Base-by-base conservation (phyloP, 2,888 invertebrate species). In the Mesorhabditis belari region DNA sequence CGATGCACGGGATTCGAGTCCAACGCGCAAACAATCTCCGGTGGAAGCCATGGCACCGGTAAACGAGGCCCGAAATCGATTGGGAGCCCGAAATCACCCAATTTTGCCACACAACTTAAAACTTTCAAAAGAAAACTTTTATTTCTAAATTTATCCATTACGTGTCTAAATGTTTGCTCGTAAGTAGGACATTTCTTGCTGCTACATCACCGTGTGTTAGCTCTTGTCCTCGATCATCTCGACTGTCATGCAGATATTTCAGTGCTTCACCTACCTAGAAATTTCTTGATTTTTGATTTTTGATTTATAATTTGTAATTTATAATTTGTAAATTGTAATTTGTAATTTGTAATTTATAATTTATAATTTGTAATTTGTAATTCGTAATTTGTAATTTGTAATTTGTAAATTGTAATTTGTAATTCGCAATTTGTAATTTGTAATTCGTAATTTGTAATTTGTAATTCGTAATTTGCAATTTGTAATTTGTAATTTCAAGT, bases 51-150 rank as follows among this genome's bases (percentile, higher is more conserved):
- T 5, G 77, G 73, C 4, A 77, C 71, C 3, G 76, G 74, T 17
- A 79, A 71, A 6, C 75, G 65, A 6, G 73, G 68, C 2, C 74
- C 74, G 52, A 76, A 75, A 55, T 75, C 73, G 55, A 64, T 60
- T 4, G 74, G 70, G 12, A 75, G 67, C 4, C 77, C 79, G 60
- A 79, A 79, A 62, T 79, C 79, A 49, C 79, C 79, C 25, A 79
- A 62, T 51, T 79, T 79, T 17, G 76, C 77, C 12, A 60, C 64
- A 57, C 77, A 77, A 25, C 73, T 72, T 49, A 21, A 21, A 21
- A 49, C 12, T n/a, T 6, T 12, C n/a, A n/a, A n/a, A n/a, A n/a
- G n/a, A n/a, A n/a, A n/a, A n/a, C n/a, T n/a, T n/a, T 9, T 49
- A n/a, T 17, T 17, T 12, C 12, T 9, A 19, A n/a, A 28, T 6